A percentile compares a stretch with the other conserved stretches of the same genome.
Conservation (phyloP, 2,888 invertebrate genomes). For the Tridacna gigas region DNA sequence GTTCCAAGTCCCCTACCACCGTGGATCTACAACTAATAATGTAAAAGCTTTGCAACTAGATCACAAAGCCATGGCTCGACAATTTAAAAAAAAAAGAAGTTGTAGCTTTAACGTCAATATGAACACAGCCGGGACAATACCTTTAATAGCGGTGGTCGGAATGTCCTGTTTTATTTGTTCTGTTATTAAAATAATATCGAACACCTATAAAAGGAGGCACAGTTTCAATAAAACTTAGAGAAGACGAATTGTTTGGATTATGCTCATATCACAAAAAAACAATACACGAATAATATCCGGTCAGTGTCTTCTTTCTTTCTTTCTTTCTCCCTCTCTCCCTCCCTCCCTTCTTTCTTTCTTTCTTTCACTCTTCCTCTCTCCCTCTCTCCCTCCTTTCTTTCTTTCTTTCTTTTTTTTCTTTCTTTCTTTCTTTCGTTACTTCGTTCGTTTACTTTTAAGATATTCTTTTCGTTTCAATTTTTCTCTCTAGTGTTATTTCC, state of each 20-base stretch:
- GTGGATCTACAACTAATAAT: too few species aligned
- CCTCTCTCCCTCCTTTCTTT: neutral
- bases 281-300: neutral
- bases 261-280: neutral
- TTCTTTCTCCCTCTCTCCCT: neutral
- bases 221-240: constrained; percentile 5
- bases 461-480: neutral
- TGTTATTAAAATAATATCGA: constrained; percentile 20
- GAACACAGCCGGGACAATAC: neutral
- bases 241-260: neutral
- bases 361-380: neutral
- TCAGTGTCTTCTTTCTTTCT: neutral
- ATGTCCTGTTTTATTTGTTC: constrained; percentile 13
- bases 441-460: neutral
- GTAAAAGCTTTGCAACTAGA: too few species aligned
- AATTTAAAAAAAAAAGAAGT: too few species aligned
- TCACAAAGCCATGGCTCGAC: too few species aligned
- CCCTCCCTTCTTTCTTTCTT: neutral
- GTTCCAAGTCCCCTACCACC: too few species aligned
- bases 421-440: neutral
- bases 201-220: constrained; percentile 11
- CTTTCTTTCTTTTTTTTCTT: neutral
- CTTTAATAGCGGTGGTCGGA: constrained; percentile 6
- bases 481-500: too few species aligned
- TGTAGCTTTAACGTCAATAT: too few species aligned